These are phyloP conservation scores for Trematomus loennbergii DNA, from an alignment of 2,113 vertebrate genomes.

Conservation along the genomic window DNA sequence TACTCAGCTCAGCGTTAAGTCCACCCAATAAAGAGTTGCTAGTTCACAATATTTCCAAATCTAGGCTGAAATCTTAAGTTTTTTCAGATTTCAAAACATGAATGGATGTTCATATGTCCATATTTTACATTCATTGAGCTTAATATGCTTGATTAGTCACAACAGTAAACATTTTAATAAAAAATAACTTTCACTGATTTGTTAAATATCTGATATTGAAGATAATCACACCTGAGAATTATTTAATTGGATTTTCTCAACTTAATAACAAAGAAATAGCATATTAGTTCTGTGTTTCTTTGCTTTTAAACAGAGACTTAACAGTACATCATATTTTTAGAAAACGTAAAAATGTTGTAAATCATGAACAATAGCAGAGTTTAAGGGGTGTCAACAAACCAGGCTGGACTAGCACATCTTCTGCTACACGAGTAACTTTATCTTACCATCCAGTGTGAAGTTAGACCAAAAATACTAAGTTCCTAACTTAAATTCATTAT, in stretches of 20 bases:
- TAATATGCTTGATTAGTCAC: not conserved
- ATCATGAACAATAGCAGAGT: conserved; percentile 17
- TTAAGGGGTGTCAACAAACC: conserved; percentile 32
- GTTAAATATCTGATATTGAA: conserved; percentile 23
- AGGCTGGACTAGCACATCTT: conserved; percentile 24
- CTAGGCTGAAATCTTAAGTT: not conserved
- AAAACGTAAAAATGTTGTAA: conserved; percentile 18
- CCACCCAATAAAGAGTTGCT: conserved; percentile 21
- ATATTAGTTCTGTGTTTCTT: not conserved
- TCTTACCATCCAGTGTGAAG: conserved; percentile 68
- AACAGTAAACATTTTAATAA: not conserved
- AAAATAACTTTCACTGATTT: conserved; percentile 7
- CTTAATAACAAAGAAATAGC: conserved; percentile 9
- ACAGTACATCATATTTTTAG: not conserved
- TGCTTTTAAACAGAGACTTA: not conserved
- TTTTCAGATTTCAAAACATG: not conserved
- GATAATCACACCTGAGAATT: not conserved
- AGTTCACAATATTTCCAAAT: conserved; percentile 11
- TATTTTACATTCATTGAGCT: not conserved
- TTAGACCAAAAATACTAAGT: conserved; percentile 30
- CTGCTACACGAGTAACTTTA: conserved; percentile 48
- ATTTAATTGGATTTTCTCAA: conserved; percentile 18
- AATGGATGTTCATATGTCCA: not conserved
- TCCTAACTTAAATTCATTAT: conserved; percentile 46
- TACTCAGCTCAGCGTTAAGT: not conserved